phyloP scores from a whole-genome alignment of 2,113 vertebrate genomes.

The Hyperoodon ampullatus region DNA sequence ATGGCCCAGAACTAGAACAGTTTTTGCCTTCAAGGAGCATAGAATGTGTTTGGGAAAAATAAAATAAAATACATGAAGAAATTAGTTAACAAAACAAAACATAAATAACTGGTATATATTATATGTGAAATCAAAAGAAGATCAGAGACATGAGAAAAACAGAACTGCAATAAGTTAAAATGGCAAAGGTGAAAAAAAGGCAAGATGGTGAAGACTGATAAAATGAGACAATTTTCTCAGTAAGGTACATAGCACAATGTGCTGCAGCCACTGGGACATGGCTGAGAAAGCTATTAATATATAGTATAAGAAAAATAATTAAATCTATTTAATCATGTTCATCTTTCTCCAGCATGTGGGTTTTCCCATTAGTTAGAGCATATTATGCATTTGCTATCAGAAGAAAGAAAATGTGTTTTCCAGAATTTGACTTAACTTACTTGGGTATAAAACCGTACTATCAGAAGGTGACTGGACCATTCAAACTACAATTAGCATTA shows the following conservation, averaged over 20 bases:
- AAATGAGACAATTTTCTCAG: neutral
- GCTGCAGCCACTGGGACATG: accelerated
- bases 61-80: neutral
- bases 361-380: neutral
- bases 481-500: constrained; percentile 28
- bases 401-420: neutral
- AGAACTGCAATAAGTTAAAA: neutral
- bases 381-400: neutral
- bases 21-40: neutral
- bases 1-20: neutral
- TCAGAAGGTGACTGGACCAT: neutral
- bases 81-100: neutral
- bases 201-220: neutral
- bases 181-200: neutral
- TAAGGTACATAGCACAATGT: neutral
- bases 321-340: neutral
- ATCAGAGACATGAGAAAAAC: neutral
- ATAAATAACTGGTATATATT: neutral
- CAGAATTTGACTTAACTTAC: constrained; percentile 6
- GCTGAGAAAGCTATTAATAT: neutral
- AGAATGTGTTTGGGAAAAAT: neutral
- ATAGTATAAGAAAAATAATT: neutral
- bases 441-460: neutral
- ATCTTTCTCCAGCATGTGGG: neutral
- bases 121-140: neutral